Conservation (phyloP, 2,888 invertebrate species). For the Trimorus sp. region DNA sequence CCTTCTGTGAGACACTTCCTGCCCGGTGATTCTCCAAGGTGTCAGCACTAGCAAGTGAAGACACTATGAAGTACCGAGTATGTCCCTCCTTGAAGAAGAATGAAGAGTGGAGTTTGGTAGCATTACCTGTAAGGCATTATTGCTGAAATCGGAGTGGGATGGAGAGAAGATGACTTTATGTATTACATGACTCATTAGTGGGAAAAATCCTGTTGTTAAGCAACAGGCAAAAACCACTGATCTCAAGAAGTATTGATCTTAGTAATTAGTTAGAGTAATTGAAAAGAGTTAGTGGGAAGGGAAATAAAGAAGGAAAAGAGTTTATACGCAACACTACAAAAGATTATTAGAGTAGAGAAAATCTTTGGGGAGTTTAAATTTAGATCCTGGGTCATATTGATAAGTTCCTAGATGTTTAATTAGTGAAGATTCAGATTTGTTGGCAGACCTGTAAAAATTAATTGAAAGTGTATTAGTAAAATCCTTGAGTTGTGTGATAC, state of each 20-base stretch:
- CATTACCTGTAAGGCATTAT: conserved; percentile 10
- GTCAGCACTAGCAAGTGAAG: no score
- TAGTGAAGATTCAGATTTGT: background rate
- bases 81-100: conserved; percentile 15
- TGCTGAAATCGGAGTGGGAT: background rate
- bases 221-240: background rate
- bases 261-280: background rate
- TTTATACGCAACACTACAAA: background rate
- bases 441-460: background rate
- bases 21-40: background rate
- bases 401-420: conserved; percentile 2
- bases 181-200: no score
- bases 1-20: conserved; percentile 10
- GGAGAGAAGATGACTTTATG: background rate
- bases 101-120: background rate
- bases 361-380: conserved; percentile 14
- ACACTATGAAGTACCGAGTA: background rate
- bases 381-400: background rate
- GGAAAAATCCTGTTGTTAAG: background rate
- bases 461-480: background rate
- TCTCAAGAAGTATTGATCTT: no score
- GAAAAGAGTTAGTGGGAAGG: background rate
- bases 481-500: background rate
- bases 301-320: background rate
- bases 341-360: background rate